Evolutionary conservation across 1,140 invertebrate genomes (phyloP).

Genomic region (Sitobion miscanthi): DNA sequence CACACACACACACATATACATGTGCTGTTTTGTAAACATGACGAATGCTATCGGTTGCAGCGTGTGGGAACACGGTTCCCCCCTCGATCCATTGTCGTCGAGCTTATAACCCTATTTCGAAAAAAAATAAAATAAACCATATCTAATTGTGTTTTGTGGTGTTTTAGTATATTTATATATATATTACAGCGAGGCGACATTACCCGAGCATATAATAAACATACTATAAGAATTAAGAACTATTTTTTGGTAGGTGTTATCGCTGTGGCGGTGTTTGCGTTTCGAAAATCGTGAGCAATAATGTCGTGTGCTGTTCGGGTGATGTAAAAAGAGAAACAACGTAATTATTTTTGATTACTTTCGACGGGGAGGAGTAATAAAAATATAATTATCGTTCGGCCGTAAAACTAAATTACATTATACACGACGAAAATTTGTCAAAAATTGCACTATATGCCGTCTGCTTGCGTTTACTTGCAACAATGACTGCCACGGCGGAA

Average conservation of each 20-base stretch:
- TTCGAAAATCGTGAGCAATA: neutral
- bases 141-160: constrained; percentile 9
- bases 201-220: neutral
- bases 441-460: neutral
- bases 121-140: constrained; percentile 17
- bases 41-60: constrained; percentile 19
- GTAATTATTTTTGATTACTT: neutral
- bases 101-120: constrained; percentile 27
- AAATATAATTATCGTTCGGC: neutral
- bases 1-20: no score
- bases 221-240: neutral
- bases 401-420: neutral
- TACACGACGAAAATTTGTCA: neutral
- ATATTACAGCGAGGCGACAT: no score
- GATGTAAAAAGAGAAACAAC: neutral
- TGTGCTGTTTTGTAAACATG: constrained; percentile 23
- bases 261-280: neutral
- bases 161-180: neutral
- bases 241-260: neutral
- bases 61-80: neutral
- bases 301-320: neutral
- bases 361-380: neutral
- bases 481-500: neutral
- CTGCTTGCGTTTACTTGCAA: no score
- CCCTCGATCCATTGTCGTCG: neutral